Evolutionary conservation across 2,888 invertebrate species (phyloP), one percentile per base, ranked within the genome.

Genomic region (Tiphia femorata): DNA sequence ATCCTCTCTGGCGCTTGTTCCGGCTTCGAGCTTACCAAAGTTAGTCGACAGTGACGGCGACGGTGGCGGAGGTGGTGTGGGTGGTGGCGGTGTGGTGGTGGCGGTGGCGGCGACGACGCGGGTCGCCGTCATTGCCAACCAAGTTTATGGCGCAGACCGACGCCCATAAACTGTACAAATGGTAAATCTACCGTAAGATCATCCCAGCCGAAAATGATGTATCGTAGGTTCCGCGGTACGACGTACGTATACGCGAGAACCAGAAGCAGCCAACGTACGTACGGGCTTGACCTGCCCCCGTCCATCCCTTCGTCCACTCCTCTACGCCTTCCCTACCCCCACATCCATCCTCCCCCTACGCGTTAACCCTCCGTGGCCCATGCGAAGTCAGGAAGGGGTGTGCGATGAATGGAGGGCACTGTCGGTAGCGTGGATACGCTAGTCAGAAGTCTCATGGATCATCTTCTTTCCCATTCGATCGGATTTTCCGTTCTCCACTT

Each of bases 201-300:
- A 83, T 81, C 77, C 82, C 82, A 83, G 79, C 82, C 82, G 83
- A 83, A 83, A 83, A 83, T 83, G 84, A 84, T 82, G 80, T 83
- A 84, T 84, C 77, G 80, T 78, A 76, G 75, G 72, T 78, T 58
- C 58, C 64, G 69, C 64, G 66, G 63, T 62, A 72, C 75, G 67
- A 17, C 35, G 23, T 19, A 37, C 27, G 19, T 37, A 37, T 25
- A 37, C 25, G 51, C 5, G 27, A 14, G 19, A 4, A 33, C 33
- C 7, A n/a, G n/a, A n/a, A n/a, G 2, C 8, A 14, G 4, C 2
- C 33, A 12, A 14, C 33, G 33, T 33, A 14, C 12, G 33, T 4
- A 5, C 33, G 8, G 12, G 33, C 33, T 33, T 33, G 33, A 33
- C 33, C 33, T 14, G 8, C 12, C 33, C 33, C 33, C 33, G 12